Percentiles rank a stretch among this genome's conserved stretches.
Conservation (phyloP, 2,888 invertebrate species). For the Orthonychiurus folsomi region DNA sequence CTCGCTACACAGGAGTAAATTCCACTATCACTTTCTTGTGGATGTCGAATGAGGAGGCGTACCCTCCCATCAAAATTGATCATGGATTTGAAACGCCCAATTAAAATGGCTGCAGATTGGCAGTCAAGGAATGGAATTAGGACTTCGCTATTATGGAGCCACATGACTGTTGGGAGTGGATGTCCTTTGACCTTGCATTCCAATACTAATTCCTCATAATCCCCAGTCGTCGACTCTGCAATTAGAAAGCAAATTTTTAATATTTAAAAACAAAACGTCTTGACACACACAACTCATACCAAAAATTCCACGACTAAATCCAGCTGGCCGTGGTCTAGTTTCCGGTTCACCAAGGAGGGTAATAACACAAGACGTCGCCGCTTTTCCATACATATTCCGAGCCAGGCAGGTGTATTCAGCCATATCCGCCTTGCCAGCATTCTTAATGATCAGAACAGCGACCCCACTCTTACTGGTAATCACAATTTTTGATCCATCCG, state of each 20-base stretch:
- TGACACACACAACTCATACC: not conserved
- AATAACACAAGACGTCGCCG: constrained; percentile 11
- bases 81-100: constrained; percentile 10
- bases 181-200: constrained; percentile 21
- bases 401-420: constrained; percentile 14
- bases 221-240: constrained; percentile 15
- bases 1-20: constrained; percentile 14
- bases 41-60: constrained; percentile 15
- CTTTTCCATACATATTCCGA: constrained; percentile 10
- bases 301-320: constrained; percentile 5
- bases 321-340: constrained; percentile 7
- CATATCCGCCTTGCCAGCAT: constrained; percentile 18
- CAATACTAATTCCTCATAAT: constrained; percentile 19
- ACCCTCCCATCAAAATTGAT: constrained; percentile 15
- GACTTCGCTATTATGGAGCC: constrained; percentile 18
- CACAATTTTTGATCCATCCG: constrained; percentile 14
- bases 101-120: constrained; percentile 2
- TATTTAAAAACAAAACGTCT: too few relatives aligned
- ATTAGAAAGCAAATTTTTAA: not conserved
- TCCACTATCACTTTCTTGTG: constrained; percentile 18
- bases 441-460: constrained; percentile 17
- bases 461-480: constrained; percentile 18
- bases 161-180: constrained; percentile 15
- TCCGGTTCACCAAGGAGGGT: constrained; percentile 10
- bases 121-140: constrained; percentile 9